These are phyloP conservation scores for Amblyopsis hoosieri DNA, from an alignment of 2,797 vertebrate genomes.

Conservation along the genomic window DNA sequence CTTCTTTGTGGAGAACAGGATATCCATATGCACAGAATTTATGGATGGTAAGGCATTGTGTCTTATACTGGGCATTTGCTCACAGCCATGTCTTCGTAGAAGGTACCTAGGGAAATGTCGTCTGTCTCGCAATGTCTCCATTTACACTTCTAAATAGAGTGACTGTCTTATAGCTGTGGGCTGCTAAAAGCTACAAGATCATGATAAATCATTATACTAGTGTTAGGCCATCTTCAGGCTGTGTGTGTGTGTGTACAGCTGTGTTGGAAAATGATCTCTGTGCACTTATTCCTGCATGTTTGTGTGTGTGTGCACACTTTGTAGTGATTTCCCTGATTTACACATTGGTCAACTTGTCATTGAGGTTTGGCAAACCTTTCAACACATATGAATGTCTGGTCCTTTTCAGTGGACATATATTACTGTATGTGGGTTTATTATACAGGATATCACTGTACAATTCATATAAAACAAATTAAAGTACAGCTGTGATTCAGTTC, in stretches of 20 bases:
- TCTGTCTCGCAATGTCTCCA: constrained; percentile 55
- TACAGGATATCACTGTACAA: not conserved
- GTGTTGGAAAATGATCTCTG: constrained; percentile 3
- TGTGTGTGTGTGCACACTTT: constrained; percentile 32
- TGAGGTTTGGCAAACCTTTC: constrained; percentile 46
- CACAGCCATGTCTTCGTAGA: constrained; percentile 18
- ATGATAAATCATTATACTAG: constrained; percentile 64
- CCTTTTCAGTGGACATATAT: constrained; percentile 35
- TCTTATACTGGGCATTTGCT: constrained; percentile 8
- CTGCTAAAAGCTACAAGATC: constrained; percentile 78
- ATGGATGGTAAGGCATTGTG: constrained; percentile 92
- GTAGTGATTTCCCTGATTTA: constrained; percentile 64
- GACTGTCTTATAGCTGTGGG: constrained; percentile 52
- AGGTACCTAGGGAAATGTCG: constrained; percentile 32
- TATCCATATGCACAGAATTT: constrained; percentile 98
- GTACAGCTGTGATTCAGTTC: too few species aligned
- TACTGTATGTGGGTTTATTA: not conserved
- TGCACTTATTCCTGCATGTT: not conserved
- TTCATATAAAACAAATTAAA: not conserved
- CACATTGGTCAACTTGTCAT: constrained; percentile 54
- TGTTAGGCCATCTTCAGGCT: constrained; percentile 61
- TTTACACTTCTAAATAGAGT: constrained; percentile 72
- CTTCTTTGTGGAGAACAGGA: constrained; percentile 98
- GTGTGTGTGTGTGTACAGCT: constrained; percentile 14
- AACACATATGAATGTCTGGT: constrained; percentile 28